Percentiles rank a stretch among this genome's conserved stretches.
phyloP scores from a whole-genome alignment of 2,113 vertebrate genomes.

The Xyrauchen texanus region DNA sequence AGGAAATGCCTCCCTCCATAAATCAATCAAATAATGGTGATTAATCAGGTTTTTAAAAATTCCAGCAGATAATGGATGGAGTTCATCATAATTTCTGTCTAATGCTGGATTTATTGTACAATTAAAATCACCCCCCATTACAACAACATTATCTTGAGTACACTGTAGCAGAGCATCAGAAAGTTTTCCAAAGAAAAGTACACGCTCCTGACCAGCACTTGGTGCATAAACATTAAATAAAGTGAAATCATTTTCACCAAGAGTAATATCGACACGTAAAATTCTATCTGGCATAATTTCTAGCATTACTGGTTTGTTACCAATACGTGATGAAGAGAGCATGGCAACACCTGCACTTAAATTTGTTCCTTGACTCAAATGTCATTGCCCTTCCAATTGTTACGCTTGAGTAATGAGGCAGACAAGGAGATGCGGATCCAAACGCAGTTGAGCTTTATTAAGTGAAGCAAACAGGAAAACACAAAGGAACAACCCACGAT shows the following conservation, averaged over 20 bases:
- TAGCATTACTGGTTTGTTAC: neutral
- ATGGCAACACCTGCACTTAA: neutral
- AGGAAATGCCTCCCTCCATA: neutral
- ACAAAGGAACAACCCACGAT: too few relatives aligned
- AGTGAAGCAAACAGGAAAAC: too few relatives aligned
- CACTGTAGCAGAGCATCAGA: neutral
- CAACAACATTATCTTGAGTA: neutral
- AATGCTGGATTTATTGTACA: neutral
- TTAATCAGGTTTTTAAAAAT: neutral
- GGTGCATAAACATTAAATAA: slow-evolving; percentile 10
- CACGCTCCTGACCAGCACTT: neutral
- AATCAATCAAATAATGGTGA: neutral
- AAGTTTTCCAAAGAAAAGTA: neutral
- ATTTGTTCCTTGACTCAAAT: neutral
- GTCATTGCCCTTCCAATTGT: neutral
- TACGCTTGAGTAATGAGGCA: too few relatives aligned
- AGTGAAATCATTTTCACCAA: neutral
- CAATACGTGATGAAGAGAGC: neutral
- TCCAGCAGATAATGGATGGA: neutral
- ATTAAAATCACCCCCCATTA: neutral
- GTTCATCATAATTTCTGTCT: neutral
- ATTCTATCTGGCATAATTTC: neutral
- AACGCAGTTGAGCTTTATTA: too few relatives aligned
- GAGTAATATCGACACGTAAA: neutral
- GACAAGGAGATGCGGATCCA: too few relatives aligned